Evolutionary conservation across 2,797 vertebrate species (phyloP).

Genomic region (Poecilia velifera): DNA sequence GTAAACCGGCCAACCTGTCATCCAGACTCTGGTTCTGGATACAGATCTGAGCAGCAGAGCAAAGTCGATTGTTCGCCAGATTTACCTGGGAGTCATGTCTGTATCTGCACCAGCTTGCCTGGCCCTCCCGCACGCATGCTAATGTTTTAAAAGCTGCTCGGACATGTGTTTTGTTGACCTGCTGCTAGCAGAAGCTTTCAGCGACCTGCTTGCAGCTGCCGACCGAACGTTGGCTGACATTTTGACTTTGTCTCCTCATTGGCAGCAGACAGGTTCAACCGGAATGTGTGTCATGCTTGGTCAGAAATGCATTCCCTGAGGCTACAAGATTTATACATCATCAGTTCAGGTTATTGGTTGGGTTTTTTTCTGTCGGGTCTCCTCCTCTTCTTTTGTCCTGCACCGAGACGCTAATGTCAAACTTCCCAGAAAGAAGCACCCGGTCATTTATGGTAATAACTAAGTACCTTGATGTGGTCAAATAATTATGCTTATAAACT

Average conservation of each 20-base stretch:
- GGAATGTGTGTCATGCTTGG: slow-evolving; percentile 19
- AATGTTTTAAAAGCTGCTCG: background rate
- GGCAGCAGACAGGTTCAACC: background rate
- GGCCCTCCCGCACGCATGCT: background rate
- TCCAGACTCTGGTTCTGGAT: background rate
- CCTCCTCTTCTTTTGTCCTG: background rate
- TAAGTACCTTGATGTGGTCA: background rate
- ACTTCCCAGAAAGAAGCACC: background rate
- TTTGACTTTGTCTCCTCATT: background rate
- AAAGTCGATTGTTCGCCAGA: background rate
- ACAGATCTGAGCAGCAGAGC: background rate
- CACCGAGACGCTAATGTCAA: background rate
- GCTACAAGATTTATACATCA: background rate
- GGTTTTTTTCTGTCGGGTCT: slow-evolving; percentile 10
- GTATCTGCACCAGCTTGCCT: slow-evolving; percentile 7
- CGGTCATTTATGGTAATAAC: background rate
- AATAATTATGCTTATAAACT: background rate
- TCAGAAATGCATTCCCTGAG: slow-evolving; percentile 6
- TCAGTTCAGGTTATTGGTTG: background rate
- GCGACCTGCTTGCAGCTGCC: slow-evolving; percentile 7
- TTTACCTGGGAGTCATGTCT: background rate
- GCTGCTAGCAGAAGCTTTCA: background rate
- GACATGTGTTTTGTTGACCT: slow-evolving; percentile 6
- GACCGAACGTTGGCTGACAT: background rate
- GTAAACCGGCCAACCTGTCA: background rate